Evolutionary conservation across 1,140 invertebrate genomes (phyloP).

Genomic region (Brachionus asplanchnoidis): DNA sequence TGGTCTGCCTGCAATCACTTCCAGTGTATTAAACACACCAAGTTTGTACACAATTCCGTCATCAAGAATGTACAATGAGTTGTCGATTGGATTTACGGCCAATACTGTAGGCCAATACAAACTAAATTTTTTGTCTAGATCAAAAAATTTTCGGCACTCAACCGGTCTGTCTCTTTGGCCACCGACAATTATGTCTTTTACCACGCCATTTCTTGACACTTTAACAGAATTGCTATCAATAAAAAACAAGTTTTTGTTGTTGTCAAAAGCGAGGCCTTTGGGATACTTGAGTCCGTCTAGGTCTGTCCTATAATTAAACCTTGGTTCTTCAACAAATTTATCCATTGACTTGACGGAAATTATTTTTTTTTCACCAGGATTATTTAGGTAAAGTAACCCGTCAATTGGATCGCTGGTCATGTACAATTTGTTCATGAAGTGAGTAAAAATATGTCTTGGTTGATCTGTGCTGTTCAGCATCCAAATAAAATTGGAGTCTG

Average conservation of each 20-base stretch:
- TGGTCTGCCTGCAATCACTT: conserved; percentile 82
- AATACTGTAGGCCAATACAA: conserved; percentile 88
- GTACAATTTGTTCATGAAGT: conserved; percentile 74
- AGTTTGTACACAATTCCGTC: conserved; percentile 89
- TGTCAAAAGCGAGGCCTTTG: conserved; percentile 55
- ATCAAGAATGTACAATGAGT: conserved; percentile 87
- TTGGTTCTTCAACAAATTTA: conserved; percentile 44
- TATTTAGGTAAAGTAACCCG: conserved; percentile 85
- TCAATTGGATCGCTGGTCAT: conserved; percentile 86
- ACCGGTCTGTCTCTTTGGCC: conserved; percentile 51
- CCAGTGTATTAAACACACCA: conserved; percentile 78
- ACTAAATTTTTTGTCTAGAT: conserved; percentile 60
- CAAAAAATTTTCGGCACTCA: not conserved
- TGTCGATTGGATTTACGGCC: conserved; percentile 85
- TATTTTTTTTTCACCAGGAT: conserved; percentile 88
- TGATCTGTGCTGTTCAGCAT: conserved; percentile 76
- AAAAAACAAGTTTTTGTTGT: conserved; percentile 54
- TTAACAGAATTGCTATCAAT: conserved; percentile 48
- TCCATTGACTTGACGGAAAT: conserved; percentile 71
- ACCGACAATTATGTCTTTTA: conserved; percentile 63
- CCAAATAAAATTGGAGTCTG: conserved; percentile 88
- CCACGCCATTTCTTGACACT: not conserved
- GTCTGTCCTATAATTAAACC: conserved; percentile 60
- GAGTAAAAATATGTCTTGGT: not conserved
- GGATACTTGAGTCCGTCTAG: conserved; percentile 45